Conservation (phyloP, 2,888 invertebrate genomes). For the Hypomecis atomaria region DNA sequence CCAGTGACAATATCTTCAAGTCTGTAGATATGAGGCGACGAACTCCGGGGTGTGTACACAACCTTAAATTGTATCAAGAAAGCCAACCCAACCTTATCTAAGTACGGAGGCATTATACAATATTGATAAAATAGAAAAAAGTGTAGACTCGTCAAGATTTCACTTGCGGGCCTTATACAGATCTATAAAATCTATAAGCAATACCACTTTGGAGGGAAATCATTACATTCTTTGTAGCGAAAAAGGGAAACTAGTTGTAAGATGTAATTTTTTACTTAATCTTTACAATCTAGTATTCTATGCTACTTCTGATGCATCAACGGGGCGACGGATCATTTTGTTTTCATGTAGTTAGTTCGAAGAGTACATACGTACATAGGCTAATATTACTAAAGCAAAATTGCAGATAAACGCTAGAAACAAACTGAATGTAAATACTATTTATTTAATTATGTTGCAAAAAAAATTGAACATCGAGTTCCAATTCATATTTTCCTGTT, state of each 20-base stretch:
- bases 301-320: no score
- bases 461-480: no score
- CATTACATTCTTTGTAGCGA: constrained; percentile 46
- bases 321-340: no score
- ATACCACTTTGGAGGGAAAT: constrained; percentile 69
- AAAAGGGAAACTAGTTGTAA: constrained; percentile 7
- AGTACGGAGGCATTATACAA: constrained; percentile 71
- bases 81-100: constrained; percentile 65
- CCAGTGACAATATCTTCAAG: constrained; percentile 30
- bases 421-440: no score
- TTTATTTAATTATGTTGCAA: no score
- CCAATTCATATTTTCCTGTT: neutral
- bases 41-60: constrained; percentile 31
- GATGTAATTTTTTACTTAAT: no score
- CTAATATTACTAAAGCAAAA: no score
- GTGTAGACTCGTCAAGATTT: constrained; percentile 63
- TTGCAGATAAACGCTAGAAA: no score
- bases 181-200: constrained; percentile 58
- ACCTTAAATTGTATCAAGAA: constrained; percentile 59
- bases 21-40: constrained; percentile 24
- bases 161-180: constrained; percentile 73
- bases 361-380: no score
- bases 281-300: no score
- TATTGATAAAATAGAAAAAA: constrained; percentile 73
- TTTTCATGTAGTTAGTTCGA: no score